Evolutionary conservation across 2,113 vertebrate genomes (phyloP).

Genomic region (Phrynosoma platyrhinos): DNA sequence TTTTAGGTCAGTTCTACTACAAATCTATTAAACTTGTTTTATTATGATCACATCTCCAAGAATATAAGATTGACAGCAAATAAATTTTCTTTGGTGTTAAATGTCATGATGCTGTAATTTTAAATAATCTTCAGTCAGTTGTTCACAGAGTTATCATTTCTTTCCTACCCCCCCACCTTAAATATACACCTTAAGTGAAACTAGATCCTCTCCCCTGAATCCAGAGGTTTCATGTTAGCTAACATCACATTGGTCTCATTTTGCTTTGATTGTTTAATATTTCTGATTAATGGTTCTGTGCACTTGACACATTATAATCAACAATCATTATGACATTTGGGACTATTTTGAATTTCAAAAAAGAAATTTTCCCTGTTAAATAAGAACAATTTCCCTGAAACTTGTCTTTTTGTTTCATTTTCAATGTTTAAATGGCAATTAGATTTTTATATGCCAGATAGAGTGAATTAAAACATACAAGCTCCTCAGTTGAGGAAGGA

Average conservation of each 20-base stretch:
- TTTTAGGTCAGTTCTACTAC: background rate
- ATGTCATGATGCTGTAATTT: background rate
- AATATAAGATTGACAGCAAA: background rate
- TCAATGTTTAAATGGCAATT: background rate
- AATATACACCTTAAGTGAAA: background rate
- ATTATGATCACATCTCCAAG: background rate
- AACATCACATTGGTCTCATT: background rate
- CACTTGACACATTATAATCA: conserved; percentile 15
- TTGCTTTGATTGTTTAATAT: background rate
- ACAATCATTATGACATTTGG: background rate
- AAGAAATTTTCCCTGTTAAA: background rate
- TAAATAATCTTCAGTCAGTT: background rate
- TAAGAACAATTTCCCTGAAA: background rate
- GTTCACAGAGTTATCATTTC: background rate
- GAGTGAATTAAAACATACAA: background rate
- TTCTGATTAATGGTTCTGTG: background rate
- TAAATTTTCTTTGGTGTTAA: background rate
- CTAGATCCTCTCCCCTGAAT: background rate
- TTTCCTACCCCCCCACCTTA: background rate
- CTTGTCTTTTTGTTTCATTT: background rate
- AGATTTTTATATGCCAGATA: background rate
- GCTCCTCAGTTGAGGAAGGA: background rate
- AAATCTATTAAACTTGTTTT: background rate
- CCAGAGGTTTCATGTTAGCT: conserved; percentile 2
- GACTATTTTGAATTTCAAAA: background rate